These are phyloP conservation scores for Entomyzon cyanotis DNA, from an alignment of 2,113 vertebrate genomes.

Conservation along the genomic window DNA sequence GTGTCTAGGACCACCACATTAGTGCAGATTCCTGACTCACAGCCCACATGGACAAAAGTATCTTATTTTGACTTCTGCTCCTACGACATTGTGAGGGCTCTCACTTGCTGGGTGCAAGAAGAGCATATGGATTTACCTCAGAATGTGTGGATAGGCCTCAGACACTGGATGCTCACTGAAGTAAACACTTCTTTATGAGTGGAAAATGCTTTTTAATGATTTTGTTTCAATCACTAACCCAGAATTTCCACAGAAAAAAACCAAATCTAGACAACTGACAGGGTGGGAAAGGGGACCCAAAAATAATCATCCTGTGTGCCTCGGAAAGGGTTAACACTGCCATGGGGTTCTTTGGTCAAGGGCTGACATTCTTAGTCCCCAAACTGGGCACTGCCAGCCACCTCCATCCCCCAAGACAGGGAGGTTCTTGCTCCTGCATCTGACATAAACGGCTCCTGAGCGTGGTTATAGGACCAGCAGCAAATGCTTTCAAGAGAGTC, in stretches of 20 bases:
- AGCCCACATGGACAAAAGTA: not conserved
- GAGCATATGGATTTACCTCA: not conserved
- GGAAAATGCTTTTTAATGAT: not conserved
- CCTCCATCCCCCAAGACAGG: not conserved
- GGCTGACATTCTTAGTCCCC: not conserved
- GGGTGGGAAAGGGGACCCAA: not conserved
- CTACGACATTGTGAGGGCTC: not conserved
- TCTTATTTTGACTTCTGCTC: not conserved
- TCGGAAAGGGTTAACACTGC: not conserved
- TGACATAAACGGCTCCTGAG: not conserved
- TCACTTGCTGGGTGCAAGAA: not conserved
- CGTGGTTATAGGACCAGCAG: conserved; percentile 38
- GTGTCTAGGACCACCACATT: not conserved
- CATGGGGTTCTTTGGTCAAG: not conserved
- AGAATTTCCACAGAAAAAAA: not conserved
- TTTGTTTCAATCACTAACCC: not conserved
- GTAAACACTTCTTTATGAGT: not conserved
- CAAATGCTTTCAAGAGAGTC: conserved; percentile 47
- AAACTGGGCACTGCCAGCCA: not conserved
- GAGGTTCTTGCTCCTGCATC: conserved; percentile 25
- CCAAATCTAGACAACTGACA: not conserved
- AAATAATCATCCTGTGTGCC: not conserved
- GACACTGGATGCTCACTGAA: not conserved
- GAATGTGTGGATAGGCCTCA: not conserved
- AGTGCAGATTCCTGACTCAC: not conserved